Conservation (phyloP, 2,888 invertebrate species). For the Glyphotaelius pellucidus region DNA sequence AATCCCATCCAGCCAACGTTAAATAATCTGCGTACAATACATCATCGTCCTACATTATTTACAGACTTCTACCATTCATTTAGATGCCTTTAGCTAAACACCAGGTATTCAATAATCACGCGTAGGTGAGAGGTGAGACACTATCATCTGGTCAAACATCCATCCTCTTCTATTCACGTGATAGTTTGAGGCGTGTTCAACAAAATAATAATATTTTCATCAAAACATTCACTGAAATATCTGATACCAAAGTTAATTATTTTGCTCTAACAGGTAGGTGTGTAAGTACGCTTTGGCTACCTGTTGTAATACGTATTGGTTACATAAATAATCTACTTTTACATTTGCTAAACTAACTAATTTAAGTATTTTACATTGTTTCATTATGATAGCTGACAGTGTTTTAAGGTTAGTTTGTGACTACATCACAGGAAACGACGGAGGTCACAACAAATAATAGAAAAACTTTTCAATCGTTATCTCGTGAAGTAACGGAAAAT, state of each 20-base stretch:
- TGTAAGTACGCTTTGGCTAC: not conserved
- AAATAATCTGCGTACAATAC: not conserved
- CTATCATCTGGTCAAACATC: not conserved
- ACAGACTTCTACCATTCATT: not conserved
- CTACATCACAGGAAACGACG: not conserved
- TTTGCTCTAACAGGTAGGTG: not conserved
- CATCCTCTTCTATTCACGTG: conserved; percentile 2
- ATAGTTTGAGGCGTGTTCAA: not conserved
- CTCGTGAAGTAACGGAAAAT: not conserved
- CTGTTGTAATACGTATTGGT: not conserved
- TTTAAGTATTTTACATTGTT: not conserved
- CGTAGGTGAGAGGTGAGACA: not conserved
- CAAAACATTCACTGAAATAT: not conserved
- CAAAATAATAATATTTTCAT: not conserved
- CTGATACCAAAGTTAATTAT: not conserved
- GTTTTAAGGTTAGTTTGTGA: not conserved
- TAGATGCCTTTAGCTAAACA: not conserved
- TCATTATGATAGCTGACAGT: not conserved
- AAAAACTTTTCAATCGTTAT: not conserved
- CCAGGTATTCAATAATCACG: not conserved
- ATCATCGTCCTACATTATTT: not conserved
- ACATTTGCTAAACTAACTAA: not conserved
- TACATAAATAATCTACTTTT: not conserved
- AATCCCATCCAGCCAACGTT: not conserved
- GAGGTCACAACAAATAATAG: conserved; percentile 2